Percentiles rank a stretch among this genome's conserved stretches.
Conservation (phyloP, 2,888 invertebrate genomes). For the Mythimna pallens region DNA sequence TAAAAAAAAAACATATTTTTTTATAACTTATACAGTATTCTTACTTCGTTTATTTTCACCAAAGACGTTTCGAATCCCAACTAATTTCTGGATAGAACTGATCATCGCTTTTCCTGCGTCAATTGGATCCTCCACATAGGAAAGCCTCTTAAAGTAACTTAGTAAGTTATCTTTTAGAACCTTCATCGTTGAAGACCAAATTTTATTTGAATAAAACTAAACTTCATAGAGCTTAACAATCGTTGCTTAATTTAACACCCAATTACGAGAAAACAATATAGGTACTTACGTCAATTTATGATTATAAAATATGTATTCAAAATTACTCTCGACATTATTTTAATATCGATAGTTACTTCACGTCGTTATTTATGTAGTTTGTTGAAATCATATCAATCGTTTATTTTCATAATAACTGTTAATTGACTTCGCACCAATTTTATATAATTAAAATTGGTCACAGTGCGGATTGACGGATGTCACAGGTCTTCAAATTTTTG, state of each 20-base stretch:
- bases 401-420: not conserved
- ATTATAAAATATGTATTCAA: conserved; percentile 14
- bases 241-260: conserved; percentile 26
- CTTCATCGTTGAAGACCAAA: conserved; percentile 37
- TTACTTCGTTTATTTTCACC: conserved; percentile 72
- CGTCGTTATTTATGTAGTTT: not conserved
- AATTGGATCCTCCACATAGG: conserved; percentile 69
- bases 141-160: conserved; percentile 43
- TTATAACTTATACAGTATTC: conserved; percentile 23
- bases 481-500: no score
- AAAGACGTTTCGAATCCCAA: conserved; percentile 77
- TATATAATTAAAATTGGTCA: not conserved
- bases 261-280: conserved; percentile 32
- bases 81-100: conserved; percentile 71
- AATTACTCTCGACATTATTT: conserved; percentile 29
- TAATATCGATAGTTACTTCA: conserved; percentile 13
- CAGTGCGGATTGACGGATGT: not conserved
- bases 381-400: conserved; percentile 14
- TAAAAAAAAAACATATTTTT: not conserved
- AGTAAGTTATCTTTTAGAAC: conserved; percentile 42
- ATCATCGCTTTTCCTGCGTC: conserved; percentile 72
- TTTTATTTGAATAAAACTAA: conserved; percentile 5
- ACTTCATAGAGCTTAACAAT: not conserved
- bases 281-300: conserved; percentile 5
- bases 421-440: not conserved